Evolutionary conservation across 2,888 invertebrate species (phyloP).

Genomic region (Sesia apiformis): DNA sequence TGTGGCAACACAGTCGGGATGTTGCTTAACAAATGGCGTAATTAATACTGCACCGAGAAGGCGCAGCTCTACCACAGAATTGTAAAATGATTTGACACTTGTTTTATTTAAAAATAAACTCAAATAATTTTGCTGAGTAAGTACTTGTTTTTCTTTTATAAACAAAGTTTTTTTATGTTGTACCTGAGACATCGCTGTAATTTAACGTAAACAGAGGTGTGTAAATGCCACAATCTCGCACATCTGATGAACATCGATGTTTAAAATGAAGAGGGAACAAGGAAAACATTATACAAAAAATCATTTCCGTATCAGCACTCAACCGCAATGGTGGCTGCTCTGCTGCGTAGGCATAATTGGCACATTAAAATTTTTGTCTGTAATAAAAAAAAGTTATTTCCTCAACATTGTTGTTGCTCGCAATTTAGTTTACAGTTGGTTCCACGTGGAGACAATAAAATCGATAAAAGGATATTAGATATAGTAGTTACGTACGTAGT

Average conservation of each 20-base stretch:
- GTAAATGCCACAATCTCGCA: slow-evolving; percentile 5
- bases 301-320: slow-evolving; percentile 16
- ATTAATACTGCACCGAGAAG: slow-evolving; percentile 17
- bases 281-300: slow-evolving; percentile 22
- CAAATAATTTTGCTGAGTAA: no score
- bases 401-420: no score
- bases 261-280: slow-evolving; percentile 15
- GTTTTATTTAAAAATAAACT: no score
- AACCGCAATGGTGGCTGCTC: slow-evolving; percentile 13
- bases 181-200: no score
- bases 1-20: not conserved
- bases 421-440: no score
- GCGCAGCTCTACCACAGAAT: not conserved
- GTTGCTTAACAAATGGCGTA: slow-evolving; percentile 8
- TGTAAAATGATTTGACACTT: no score
- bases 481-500: no score
- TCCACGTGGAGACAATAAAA: no score
- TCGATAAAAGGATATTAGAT: no score
- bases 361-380: slow-evolving; percentile 15
- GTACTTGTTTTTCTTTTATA: no score
- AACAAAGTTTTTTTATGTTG: no score
- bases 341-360: slow-evolving; percentile 11
- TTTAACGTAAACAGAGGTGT: slow-evolving; percentile 5
- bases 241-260: slow-evolving; percentile 5
- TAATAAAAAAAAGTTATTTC: slow-evolving; percentile 8